Conservation (phyloP, 2,797 vertebrate species). For the Rhinatrema bivittatum region DNA sequence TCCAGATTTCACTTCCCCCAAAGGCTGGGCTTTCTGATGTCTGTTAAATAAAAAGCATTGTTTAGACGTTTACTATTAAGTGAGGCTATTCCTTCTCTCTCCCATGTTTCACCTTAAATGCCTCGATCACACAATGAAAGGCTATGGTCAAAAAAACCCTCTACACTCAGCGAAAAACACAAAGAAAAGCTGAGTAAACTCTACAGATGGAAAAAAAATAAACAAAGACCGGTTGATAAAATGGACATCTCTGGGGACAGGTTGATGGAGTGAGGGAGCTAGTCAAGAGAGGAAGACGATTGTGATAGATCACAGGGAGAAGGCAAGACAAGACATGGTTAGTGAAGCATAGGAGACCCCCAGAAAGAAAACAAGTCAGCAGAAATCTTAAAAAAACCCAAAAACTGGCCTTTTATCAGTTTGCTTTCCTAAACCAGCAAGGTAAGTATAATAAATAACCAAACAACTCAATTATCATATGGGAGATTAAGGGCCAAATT, state of each 20-base stretch:
- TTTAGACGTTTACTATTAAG: too few relatives aligned
- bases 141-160: too few relatives aligned
- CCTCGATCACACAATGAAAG: too few relatives aligned
- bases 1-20: too few relatives aligned
- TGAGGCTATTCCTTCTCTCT: too few relatives aligned
- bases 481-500: slow-evolving; percentile 49
- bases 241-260: slow-evolving; percentile 62
- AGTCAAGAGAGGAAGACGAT: slow-evolving; percentile 46
- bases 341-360: slow-evolving; percentile 62
- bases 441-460: slow-evolving; percentile 58
- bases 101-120: too few relatives aligned
- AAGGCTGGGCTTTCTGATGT: too few relatives aligned
- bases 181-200: slow-evolving; percentile 44
- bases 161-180: slow-evolving; percentile 49
- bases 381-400: slow-evolving; percentile 55
- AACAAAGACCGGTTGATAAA: slow-evolving; percentile 64
- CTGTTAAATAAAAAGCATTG: too few relatives aligned
- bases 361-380: slow-evolving; percentile 66
- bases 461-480: slow-evolving; percentile 51
- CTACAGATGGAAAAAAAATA: slow-evolving; percentile 48
- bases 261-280: slow-evolving; percentile 50
- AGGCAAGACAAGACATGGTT: slow-evolving; percentile 70
- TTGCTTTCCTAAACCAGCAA: slow-evolving; percentile 43
- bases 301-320: slow-evolving; percentile 77
- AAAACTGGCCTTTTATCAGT: slow-evolving; percentile 58